A percentile compares a stretch with the other conserved stretches of the same genome.
Conservation (phyloP, 2,888 invertebrate genomes). For the Leptinotarsa haldemani region DNA sequence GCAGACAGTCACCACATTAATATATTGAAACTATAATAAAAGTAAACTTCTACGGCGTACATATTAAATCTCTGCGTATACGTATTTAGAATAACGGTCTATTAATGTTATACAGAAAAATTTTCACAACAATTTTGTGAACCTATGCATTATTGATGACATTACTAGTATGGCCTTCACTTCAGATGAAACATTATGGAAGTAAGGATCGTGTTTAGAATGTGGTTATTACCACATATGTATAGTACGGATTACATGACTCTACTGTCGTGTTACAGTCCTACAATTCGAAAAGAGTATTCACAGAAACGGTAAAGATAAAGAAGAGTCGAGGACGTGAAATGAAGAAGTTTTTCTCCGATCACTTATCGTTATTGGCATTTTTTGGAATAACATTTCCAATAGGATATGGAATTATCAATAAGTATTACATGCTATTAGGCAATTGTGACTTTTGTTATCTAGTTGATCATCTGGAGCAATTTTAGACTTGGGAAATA, state of each 20-base stretch:
- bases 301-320: constrained; percentile 13
- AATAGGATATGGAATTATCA: no score
- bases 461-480: no score
- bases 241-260: constrained; percentile 31
- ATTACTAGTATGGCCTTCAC: constrained; percentile 21
- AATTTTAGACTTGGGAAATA: no score
- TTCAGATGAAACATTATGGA: constrained; percentile 24
- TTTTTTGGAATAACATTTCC: no score
- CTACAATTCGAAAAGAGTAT: constrained; percentile 21
- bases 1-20: neutral
- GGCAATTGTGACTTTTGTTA: no score
- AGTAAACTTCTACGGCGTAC: neutral
- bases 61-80: neutral
- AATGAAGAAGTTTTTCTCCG: no score
- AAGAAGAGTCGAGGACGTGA: neutral
- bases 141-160: constrained; percentile 23
- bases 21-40: neutral
- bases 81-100: constrained; percentile 14
- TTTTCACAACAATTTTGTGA: constrained; percentile 20
- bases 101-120: constrained; percentile 17
- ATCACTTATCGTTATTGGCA: no score
- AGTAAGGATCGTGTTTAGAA: constrained; percentile 26
- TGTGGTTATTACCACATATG: constrained; percentile 30
- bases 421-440: no score
- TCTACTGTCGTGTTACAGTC: constrained; percentile 20